Base-by-base conservation (phyloP, 2,888 invertebrate species). In the Drosophila emarginata region DNA sequence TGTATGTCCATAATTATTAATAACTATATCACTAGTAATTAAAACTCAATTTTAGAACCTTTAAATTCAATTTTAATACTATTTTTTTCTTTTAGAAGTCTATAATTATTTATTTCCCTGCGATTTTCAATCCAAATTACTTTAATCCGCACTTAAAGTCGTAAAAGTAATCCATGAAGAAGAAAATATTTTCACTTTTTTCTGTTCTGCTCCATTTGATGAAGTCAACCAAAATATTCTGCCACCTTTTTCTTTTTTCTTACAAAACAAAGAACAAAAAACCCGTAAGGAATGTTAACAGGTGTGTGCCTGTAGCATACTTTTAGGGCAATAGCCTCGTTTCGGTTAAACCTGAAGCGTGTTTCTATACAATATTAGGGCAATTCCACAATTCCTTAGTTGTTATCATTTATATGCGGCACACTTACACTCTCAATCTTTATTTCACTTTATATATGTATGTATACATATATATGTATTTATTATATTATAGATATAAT, bases 351-450 rank as follows among this genome's bases (percentile, higher is more conserved):
- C 15, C 12, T 12, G 2, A 45, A 50, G 74, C 85, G 87, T 86
- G 85, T 77, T 78, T 56, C 54, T 76, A 52, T 61, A 37, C 15
- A 64, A 45, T 69, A 86, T 86, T 85, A 66, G 58, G 83, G 66
- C 72, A 87, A 86, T 81, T 32, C 14, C 11, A 12, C 2, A 32
- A 9, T 32, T 7, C 32, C 9, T 32, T 32, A 32, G 32, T 32
- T 32, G 2, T 32, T 32, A 32, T 32, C 32, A 9, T 32, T 32
- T 32, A 4, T 9, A 32, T 15, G 15, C 15, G 52, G 26, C 52
- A 45, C 40, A 18, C 18, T 45, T 45, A 18, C 45, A 45, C 45
- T 21, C 39, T 39, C 6, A 14, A 14, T 39, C 2, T 39, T 14
- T 39, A 39, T 39, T 14, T 18, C 18, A 12, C 32, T 32, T 18